Percentiles rank a stretch among this genome's conserved stretches.
Conservation (phyloP, 2,113 vertebrate genomes). For the Tyto alba region DNA sequence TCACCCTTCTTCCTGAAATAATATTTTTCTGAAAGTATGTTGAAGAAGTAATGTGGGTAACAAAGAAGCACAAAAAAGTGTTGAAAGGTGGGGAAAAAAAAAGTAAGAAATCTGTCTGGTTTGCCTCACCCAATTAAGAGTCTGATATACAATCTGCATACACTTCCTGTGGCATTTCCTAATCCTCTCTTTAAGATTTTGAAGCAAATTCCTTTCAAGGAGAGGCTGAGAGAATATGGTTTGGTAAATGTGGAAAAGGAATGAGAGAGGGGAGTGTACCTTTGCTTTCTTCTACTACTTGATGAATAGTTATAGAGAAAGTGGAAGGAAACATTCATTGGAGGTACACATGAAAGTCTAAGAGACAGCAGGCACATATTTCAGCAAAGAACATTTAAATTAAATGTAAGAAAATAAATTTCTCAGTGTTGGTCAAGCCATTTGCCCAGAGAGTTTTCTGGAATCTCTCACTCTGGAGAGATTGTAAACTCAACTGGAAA, state of each 20-base stretch:
- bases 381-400: not conserved
- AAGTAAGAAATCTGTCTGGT: not conserved
- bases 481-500: not conserved
- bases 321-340: not conserved
- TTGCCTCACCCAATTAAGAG: not conserved
- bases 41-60: not conserved
- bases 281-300: not conserved
- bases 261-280: not conserved
- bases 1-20: not conserved
- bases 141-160: not conserved
- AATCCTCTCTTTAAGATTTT: not conserved
- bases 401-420: not conserved
- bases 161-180: not conserved
- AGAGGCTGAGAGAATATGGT: not conserved
- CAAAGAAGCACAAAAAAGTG: not conserved
- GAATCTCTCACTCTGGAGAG: not conserved
- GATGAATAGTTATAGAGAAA: not conserved
- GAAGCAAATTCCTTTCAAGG: not conserved
- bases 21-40: not conserved
- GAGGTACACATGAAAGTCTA: not conserved
- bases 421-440: accelerated
- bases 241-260: not conserved
- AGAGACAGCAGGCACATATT: not conserved
- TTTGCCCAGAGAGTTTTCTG: not conserved
- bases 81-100: not conserved